Base-by-base conservation (phyloP, 2,888 invertebrate species). In the Willowsia nigromaculata region DNA sequence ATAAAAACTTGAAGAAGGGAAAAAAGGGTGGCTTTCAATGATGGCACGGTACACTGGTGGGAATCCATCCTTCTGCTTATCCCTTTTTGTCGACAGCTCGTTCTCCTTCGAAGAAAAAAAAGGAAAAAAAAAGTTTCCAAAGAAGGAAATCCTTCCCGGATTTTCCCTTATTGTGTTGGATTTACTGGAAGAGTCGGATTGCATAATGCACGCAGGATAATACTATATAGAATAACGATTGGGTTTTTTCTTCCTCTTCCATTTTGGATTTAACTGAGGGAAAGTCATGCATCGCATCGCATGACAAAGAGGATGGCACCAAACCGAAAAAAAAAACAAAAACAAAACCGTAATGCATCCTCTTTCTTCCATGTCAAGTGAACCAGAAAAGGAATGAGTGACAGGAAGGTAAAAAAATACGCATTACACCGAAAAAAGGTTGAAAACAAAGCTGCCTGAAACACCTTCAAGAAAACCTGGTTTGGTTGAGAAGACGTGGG, bases 61-160 rank as follows among this genome's bases (percentile, higher is more conserved):
- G 89, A 89, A 89, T 89, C 56, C 40, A 40, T 71, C 89, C 89
- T 68, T 85, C 85, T 89, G 85, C 47, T 82, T 82, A 82, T 82
- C 82, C 82, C 27, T 68, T 81, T 37, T 81, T 82, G 82, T 65
- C 82, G 56, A 56, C 56, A 56, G 30, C 82, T 37, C 30, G 33
- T 68, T 68, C 68, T 59, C 62, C 25, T 53, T 18, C 18, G 3
- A 11, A 56, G 56, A 22, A 27, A 59, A 59, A 27, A 27, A 27
- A 9, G n/a, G n/a, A n/a, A 27, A 53, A 53, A 13, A 53, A 53
- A 53, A n/a, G n/a, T 53, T 53, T 53, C 53, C 53, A 53, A 59
- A 59, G 27, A 27, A 59, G 59, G 27, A 59, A 59, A 59, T 59
- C 59, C 59, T 59, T 68, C 50, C 30, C 18, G 33, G 86, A 37